Base-by-base conservation (phyloP, 2,888 invertebrate species). In the Geophilus truncorum region DNA sequence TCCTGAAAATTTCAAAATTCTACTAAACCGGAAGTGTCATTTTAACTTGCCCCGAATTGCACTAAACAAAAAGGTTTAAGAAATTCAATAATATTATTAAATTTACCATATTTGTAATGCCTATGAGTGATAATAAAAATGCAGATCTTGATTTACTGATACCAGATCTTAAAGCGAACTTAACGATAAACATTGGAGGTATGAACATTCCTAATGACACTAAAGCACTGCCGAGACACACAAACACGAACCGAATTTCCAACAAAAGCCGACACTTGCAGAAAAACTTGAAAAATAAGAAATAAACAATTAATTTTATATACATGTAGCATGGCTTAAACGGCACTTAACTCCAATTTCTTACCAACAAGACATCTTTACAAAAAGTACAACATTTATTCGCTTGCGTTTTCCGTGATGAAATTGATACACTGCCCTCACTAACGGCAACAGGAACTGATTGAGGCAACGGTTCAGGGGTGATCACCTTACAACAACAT, bases 131-230 rank as follows among this genome's bases (percentile, higher is more conserved):
- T 9, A 40, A 23, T 18, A 78, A 78, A 2, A 23, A 2, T 10
- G 78, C 6, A 21, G 45, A 21, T 40, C n/a, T n/a, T 4, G n/a
- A n/a, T n/a, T 28, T 6, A 25, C 10, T 62, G 62, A 25, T 62
- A 62, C 25, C 25, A 45, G 18, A 34, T 15, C 1, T 21, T 4
- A 9, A 3, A 23, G 78, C 78, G 12, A 18, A 78, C 10, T 78
- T 1, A n/a, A 21, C 18, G n/a, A 78, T 18, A 45, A 78, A 78
- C 4, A 78, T n/a, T 18, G 78, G 4, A 1, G 78, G 78, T 0
- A 78, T 45, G 21, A 78, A 78, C 9, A 78, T 9, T 36, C 78
- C 78, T 28, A 78, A 40, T 40, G 78, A 78, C 9, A 78, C 40
- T 3, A 78, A 28, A 36, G 40, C 40, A 18, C 78, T 45, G 6